Evolutionary conservation across 2,113 vertebrate species (phyloP), one percentile per base, ranked within the genome.

Genomic region (Daubentonia madagascariensis): DNA sequence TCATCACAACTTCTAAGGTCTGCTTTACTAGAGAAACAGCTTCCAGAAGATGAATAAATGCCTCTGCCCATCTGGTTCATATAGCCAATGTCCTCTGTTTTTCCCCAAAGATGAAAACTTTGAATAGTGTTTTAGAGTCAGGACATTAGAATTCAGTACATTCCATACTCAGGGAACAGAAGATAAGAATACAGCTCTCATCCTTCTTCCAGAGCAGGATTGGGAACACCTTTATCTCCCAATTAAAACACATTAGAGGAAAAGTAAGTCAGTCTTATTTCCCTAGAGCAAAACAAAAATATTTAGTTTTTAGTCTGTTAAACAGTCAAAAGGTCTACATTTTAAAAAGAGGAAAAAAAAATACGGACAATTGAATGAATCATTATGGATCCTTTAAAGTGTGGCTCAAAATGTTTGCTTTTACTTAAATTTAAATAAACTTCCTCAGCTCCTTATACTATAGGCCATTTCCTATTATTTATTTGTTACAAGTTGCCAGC

Each of bases 11-110:
- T 96, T 81, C 48, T 84, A 57, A 14, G 45, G 89, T 83, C 78
- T 97, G 89, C 85, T 97, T 96, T 76, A 28, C 10, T 93, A 94
- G 92, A 93, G 88, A 61, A 92, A 59, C 89, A 97, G 89, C 45
- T 94, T 50, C 79, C 63, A 73, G 84, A 35, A 90, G 30, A 50
- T 88, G 50, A 72, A 68, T 5, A 52, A 65, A 70, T 72, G 40
- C 23, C 25, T 85, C 76, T 63, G 35, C 92, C 83, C n/a, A 89
- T 68, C 73, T 80, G 43, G 30, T 43, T 43, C 37, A 43, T 12
- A 63, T 16, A 48, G 85, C 45, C 59, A 52, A 63, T 37, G 43
- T 81, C 32, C 28, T 81, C 72, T 61, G 40, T 89, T 37, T 57
- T 43, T 54, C 6, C 57, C 40, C 25, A 85, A 84, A 80, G 72